A percentile compares a stretch with the other conserved stretches of the same genome.
These are phyloP conservation scores for Bergia puertoricense DNA, from an alignment of 92 coral and sea anemone genomes.

Conservation along the genomic window DNA sequence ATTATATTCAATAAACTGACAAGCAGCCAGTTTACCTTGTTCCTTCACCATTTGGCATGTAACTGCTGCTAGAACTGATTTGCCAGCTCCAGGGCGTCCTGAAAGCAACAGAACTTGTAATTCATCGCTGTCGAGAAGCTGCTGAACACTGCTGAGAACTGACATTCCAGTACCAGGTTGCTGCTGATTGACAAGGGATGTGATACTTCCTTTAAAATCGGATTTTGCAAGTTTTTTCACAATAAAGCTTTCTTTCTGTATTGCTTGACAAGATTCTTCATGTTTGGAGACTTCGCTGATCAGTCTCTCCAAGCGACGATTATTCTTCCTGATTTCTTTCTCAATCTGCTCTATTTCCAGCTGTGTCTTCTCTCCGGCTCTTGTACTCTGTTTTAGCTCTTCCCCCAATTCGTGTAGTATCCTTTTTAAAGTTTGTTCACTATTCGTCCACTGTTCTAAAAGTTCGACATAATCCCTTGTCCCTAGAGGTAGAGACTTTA, in stretches of 20 bases:
- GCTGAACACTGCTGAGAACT: slow-evolving; percentile 49
- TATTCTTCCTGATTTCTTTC: background rate
- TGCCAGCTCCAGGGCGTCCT: slow-evolving; percentile 65
- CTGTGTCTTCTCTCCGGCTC: background rate
- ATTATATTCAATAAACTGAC: slow-evolving; percentile 56
- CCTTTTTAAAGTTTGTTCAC: background rate
- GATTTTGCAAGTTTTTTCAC: slow-evolving; percentile 48
- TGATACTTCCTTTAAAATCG: slow-evolving; percentile 52
- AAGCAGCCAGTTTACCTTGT: slow-evolving; percentile 38
- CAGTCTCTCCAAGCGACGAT: background rate
- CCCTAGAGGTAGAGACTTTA: slow-evolving; percentile 36
- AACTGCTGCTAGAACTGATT: background rate
- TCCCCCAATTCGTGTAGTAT: background rate
- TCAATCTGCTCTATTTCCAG: background rate
- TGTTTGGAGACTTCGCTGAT: background rate
- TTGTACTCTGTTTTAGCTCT: background rate
- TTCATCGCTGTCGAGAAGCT: slow-evolving; percentile 36
- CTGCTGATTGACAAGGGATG: slow-evolving; percentile 17
- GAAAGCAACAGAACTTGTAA: slow-evolving; percentile 50
- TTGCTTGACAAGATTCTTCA: background rate
- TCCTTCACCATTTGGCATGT: slow-evolving; percentile 49
- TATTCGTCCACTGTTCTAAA: background rate
- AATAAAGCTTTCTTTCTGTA: background rate
- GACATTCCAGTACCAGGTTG: slow-evolving; percentile 55
- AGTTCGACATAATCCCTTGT: background rate